phyloP scores from a whole-genome alignment of 2,797 vertebrate species.

The Sebastes paucispinis region DNA sequence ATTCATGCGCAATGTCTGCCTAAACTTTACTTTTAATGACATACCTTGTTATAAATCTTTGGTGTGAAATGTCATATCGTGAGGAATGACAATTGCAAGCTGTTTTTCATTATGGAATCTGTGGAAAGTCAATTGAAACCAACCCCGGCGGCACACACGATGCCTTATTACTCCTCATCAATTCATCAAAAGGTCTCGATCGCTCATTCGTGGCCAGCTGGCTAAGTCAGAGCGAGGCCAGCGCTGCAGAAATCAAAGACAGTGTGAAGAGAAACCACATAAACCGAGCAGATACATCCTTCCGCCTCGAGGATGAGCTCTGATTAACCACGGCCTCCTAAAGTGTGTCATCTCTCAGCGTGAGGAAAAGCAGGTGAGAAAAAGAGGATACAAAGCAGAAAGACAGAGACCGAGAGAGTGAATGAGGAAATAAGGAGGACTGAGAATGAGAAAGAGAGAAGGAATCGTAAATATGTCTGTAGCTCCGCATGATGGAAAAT shows the following conservation, averaged over 20 bases:
- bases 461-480: not conserved
- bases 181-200: not conserved
- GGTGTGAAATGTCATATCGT: not conserved
- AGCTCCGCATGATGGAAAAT: not conserved
- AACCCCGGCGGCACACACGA: not conserved
- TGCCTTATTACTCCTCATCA: conserved; percentile 28
- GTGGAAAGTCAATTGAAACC: conserved; percentile 8
- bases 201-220: conserved; percentile 6
- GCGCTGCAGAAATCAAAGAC: conserved; percentile 28
- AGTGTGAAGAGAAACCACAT: conserved; percentile 22
- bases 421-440: not conserved
- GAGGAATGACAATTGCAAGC: conserved; percentile 2
- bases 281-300: conserved; percentile 25
- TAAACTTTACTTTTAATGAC: not conserved
- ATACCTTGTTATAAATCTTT: not conserved
- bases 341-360: conserved; percentile 74
- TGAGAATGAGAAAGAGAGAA: not conserved
- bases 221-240: conserved; percentile 13
- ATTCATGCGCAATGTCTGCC: not conserved
- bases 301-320: conserved; percentile 45
- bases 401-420: not conserved
- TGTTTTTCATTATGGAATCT: conserved; percentile 5
- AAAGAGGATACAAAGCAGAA: not conserved
- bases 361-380: conserved; percentile 40
- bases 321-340: conserved; percentile 56